Percentiles rank a stretch among this genome's conserved stretches.
phyloP scores from a whole-genome alignment of 2,113 vertebrate species.

The Tretioscincus oriximinensis region DNA sequence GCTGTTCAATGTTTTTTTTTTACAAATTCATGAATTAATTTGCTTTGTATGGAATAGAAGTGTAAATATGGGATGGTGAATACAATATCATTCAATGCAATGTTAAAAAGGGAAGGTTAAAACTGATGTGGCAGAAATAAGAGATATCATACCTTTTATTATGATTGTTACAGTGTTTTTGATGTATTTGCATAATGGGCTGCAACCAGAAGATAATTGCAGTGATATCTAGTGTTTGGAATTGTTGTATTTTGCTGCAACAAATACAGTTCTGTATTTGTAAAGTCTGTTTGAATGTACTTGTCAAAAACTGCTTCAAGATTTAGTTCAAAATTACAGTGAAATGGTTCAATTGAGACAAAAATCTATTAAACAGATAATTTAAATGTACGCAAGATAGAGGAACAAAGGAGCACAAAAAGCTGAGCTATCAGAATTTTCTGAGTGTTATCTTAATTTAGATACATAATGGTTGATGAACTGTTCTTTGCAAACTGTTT shows the following conservation, averaged over 20 bases:
- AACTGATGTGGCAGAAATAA: not conserved
- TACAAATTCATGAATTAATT: not conserved
- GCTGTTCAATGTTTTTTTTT: too few species aligned
- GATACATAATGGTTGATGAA: not conserved
- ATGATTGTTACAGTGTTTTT: not conserved
- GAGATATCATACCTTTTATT: not conserved
- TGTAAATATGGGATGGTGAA: not conserved
- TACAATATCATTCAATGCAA: not conserved
- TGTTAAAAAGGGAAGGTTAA: not conserved
- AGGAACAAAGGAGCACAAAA: not conserved
- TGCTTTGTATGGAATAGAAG: not conserved
- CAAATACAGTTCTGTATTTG: not conserved
- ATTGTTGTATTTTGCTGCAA: constrained; percentile 15
- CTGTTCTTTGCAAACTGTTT: not conserved
- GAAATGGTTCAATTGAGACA: not conserved
- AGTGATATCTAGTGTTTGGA: not conserved
- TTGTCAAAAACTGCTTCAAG: not conserved
- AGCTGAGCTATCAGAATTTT: not conserved
- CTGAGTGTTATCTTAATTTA: not conserved
- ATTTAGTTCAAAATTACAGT: not conserved
- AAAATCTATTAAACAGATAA: not conserved
- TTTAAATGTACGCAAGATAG: not conserved
- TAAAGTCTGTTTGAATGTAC: not conserved
- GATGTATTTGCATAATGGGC: not conserved
- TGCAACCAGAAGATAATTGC: not conserved